Evolutionary conservation across 2,797 vertebrate genomes (phyloP).

Genomic region (Crenichthys baileyi): DNA sequence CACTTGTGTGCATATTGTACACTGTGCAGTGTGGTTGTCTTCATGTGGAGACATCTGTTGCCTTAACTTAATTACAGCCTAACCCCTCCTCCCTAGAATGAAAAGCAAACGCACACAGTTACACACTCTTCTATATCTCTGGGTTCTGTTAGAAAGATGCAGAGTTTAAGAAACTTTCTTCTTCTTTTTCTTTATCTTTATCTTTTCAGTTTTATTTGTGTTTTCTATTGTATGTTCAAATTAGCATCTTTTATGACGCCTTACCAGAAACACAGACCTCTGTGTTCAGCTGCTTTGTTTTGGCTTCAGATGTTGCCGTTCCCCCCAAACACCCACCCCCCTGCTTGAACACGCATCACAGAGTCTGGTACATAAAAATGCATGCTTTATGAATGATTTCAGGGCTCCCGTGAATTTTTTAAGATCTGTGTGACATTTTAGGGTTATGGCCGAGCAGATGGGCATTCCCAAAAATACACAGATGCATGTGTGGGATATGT

Average conservation of each 20-base stretch:
- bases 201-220: constrained; percentile 21
- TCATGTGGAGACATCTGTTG: constrained; percentile 81
- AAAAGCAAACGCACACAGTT: constrained; percentile 37
- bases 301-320: constrained; percentile 54
- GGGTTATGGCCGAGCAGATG: constrained; percentile 74
- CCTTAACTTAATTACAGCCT: constrained; percentile 75
- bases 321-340: constrained; percentile 2
- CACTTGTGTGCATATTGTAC: constrained; percentile 50
- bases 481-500: constrained; percentile 61
- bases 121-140: background rate
- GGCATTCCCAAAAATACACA: constrained; percentile 75
- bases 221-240: constrained; percentile 28
- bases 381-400: constrained; percentile 79
- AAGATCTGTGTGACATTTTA: constrained; percentile 65
- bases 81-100: constrained; percentile 46
- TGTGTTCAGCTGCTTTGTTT: constrained; percentile 58
- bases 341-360: constrained; percentile 34
- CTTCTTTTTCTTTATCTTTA: constrained; percentile 1
- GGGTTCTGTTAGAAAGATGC: constrained; percentile 11
- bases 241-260: constrained; percentile 19
- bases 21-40: constrained; percentile 60
- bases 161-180: background rate
- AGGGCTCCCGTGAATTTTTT: constrained; percentile 60
- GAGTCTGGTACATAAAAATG: constrained; percentile 67
- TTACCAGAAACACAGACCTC: constrained; percentile 46